phyloP scores from a whole-genome alignment of 2,888 invertebrate genomes.

The Blastobasis adustella region DNA sequence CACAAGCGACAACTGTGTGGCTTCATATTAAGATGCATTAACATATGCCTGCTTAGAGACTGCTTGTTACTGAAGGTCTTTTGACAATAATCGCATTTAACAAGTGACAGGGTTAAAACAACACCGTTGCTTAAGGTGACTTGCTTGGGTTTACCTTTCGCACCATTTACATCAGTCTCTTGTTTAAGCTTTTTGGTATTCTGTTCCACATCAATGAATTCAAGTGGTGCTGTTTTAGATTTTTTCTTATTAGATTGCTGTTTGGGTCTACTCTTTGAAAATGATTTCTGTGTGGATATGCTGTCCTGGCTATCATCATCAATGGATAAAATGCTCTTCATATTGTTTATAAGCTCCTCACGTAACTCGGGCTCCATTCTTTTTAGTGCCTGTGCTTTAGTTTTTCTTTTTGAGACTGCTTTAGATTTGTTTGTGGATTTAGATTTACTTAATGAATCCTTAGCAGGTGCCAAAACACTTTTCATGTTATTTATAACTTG shows the following conservation, averaged over 20 bases:
- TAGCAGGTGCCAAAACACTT: slow-evolving; percentile 1
- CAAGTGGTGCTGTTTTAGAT: neutral
- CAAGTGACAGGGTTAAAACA: slow-evolving; percentile 28
- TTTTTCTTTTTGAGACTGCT: neutral
- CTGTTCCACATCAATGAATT: neutral
- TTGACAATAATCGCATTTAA: slow-evolving; percentile 76
- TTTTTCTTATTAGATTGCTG: neutral
- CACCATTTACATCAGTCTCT: neutral
- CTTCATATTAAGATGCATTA: slow-evolving; percentile 78
- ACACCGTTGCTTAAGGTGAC: slow-evolving; percentile 30
- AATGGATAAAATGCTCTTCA: slow-evolving; percentile 6
- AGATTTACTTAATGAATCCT: slow-evolving; percentile 9
- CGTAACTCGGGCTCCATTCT: slow-evolving; percentile 2
- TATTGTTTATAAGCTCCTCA: slow-evolving; percentile 5
- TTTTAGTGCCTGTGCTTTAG: neutral
- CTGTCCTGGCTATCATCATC: neutral
- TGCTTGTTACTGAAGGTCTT: slow-evolving; percentile 78
- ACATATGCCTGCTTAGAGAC: slow-evolving; percentile 79
- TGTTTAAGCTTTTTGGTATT: slow-evolving; percentile 12
- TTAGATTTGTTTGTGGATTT: slow-evolving; percentile 9
- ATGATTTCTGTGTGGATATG: too few relatives aligned
- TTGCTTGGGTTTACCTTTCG: slow-evolving; percentile 18
- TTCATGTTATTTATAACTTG: slow-evolving; percentile 6
- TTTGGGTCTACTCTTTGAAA: slow-evolving; percentile 9
- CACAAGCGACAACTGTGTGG: slow-evolving; percentile 79